A percentile compares a stretch with the other conserved stretches of the same genome.
Evolutionary conservation across 1,140 invertebrate species (phyloP).

Genomic region (Mya arenaria): DNA sequence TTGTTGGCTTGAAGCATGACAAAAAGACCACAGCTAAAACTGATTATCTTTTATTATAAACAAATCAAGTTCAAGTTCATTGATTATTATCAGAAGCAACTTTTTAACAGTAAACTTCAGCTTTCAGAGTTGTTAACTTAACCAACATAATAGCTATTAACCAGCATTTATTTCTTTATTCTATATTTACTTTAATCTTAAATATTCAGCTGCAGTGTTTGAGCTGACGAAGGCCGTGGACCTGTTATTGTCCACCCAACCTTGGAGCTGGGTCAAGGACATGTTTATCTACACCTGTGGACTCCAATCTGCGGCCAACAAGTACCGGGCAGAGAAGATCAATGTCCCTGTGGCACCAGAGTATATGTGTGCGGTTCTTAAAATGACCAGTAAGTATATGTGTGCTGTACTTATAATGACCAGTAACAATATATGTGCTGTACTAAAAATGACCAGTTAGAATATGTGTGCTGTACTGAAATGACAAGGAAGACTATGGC

Average conservation of each 20-base stretch:
- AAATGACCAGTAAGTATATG: constrained; percentile 28
- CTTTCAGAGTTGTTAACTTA: background rate
- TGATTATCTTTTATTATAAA: background rate
- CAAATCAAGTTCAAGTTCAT: background rate
- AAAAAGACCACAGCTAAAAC: too few species aligned
- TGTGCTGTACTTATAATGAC: background rate
- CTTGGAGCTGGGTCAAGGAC: constrained; percentile 28
- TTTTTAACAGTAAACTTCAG: background rate
- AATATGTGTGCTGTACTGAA: background rate
- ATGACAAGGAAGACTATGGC: background rate
- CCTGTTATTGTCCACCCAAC: constrained; percentile 10
- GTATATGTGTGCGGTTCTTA: constrained; percentile 35
- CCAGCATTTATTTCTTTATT: background rate
- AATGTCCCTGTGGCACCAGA: constrained; percentile 17
- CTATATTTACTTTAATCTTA: background rate
- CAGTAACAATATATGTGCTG: background rate
- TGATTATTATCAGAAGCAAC: background rate
- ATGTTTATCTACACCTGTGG: constrained; percentile 17
- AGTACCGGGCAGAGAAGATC: constrained; percentile 16
- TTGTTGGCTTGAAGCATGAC: too few species aligned
- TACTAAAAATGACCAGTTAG: background rate
- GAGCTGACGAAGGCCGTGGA: constrained; percentile 22
- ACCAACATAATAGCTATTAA: background rate
- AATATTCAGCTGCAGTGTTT: constrained; percentile 19
- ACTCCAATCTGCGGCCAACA: constrained; percentile 21